A percentile compares a stretch with the other conserved stretches of the same genome.
Evolutionary conservation across 2,888 invertebrate genomes (phyloP).

Genomic region (Pasiphila rectangulata): DNA sequence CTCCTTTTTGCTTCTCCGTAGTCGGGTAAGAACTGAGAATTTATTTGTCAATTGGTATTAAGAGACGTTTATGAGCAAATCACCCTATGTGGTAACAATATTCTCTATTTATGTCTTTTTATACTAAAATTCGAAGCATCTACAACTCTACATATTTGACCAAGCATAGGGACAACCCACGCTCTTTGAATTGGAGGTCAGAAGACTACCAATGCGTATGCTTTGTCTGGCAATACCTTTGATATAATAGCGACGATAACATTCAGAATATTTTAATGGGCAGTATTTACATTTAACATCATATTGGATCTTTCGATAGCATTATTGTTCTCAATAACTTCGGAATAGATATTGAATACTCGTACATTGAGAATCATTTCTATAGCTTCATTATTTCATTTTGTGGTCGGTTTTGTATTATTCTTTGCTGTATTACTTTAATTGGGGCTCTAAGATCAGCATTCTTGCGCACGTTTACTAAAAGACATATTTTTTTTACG

Average conservation of each 20-base stretch:
- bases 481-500: too few species aligned
- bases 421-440: background rate
- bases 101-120: background rate
- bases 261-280: constrained; percentile 34
- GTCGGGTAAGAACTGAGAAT: too few species aligned
- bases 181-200: constrained; percentile 1
- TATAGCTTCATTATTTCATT: constrained; percentile 2
- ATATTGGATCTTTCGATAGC: constrained; percentile 29
- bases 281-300: constrained; percentile 26
- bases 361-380: background rate
- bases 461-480: too few species aligned
- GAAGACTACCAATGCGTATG: constrained; percentile 2
- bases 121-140: background rate
- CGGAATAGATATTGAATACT: constrained; percentile 7
- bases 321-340: constrained; percentile 31
- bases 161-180: background rate
- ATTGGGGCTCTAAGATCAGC: constrained; percentile 1
- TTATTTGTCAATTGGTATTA: too few species aligned
- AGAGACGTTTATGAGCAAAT: background rate
- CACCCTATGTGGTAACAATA: background rate
- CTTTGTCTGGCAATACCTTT: constrained; percentile 28
- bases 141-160: background rate
- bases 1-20: too few species aligned
- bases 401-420: background rate
- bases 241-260: constrained; percentile 31